These are phyloP conservation scores for Muscicapa comitata DNA, from an alignment of 2,797 vertebrate species.

Conservation along the genomic window DNA sequence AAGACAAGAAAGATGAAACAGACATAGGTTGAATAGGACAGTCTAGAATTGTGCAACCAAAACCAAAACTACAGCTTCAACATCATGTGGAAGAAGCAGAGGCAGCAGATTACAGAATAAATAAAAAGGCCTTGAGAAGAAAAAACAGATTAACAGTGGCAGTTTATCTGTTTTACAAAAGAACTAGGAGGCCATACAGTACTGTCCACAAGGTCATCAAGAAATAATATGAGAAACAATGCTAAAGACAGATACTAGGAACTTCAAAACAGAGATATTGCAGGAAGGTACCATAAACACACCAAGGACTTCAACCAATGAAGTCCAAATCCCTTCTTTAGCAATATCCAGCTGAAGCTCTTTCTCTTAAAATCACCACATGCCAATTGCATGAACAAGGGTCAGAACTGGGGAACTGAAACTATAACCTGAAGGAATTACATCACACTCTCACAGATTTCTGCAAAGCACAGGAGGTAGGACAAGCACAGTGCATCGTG, in stretches of 20 bases:
- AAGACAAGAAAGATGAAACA: not conserved
- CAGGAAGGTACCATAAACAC: not conserved
- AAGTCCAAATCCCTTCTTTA: not conserved
- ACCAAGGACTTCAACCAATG: not conserved
- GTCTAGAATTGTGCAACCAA: not conserved
- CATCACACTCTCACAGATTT: not conserved
- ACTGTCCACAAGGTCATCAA: not conserved
- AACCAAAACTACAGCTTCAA: not conserved
- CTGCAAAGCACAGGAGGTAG: not conserved
- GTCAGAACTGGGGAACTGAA: not conserved
- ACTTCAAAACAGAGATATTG: not conserved
- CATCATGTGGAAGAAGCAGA: not conserved
- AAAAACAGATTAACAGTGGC: not conserved
- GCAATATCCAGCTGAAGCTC: not conserved
- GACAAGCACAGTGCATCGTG: accelerated
- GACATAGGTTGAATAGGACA: not conserved
- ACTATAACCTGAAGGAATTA: not conserved
- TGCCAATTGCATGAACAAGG: not conserved
- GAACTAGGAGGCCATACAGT: not conserved
- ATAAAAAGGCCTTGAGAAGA: not conserved
- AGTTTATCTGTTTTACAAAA: not conserved
- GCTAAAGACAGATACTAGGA: not conserved
- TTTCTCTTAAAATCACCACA: not conserved
- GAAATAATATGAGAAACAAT: not conserved
- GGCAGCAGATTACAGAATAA: not conserved